Evolutionary conservation across 2,113 vertebrate species (phyloP).

Genomic region (Turnix velox): DNA sequence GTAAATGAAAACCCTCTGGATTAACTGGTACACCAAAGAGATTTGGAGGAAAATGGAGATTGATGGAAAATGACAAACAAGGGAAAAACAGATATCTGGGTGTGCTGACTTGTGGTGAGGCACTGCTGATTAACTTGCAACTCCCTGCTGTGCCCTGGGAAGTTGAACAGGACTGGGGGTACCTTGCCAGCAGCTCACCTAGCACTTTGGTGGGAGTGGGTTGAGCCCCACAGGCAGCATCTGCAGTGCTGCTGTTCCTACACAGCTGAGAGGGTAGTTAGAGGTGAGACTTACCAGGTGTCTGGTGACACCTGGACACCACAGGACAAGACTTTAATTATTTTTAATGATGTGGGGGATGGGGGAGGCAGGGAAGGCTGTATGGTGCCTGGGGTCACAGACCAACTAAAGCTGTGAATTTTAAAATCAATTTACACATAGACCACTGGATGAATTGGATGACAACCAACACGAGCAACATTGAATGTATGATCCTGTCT

Average conservation of each 20-base stretch:
- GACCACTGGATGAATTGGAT: neutral
- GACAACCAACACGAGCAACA: neutral
- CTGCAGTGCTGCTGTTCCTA: neutral
- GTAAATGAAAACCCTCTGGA: conserved; percentile 62
- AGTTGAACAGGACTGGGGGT: neutral
- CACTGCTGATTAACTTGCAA: neutral
- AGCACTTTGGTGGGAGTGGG: accelerated
- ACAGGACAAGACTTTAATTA: neutral
- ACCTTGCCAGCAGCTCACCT: accelerated
- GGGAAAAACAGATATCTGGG: neutral
- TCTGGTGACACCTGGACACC: conserved; percentile 35
- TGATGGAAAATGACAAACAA: conserved; percentile 6
- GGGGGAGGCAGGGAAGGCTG: neutral
- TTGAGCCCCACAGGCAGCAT: neutral
- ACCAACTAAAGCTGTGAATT: neutral
- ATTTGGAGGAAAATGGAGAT: neutral
- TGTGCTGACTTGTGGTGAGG: neutral
- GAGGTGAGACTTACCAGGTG: conserved; percentile 49
- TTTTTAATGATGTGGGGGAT: conserved; percentile 23
- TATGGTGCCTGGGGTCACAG: neutral
- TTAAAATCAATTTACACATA: neutral
- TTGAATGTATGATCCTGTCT: accelerated
- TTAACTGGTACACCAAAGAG: conserved; percentile 41
- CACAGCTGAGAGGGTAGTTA: neutral
- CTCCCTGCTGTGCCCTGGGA: neutral